Conservation (phyloP, 2,797 vertebrate genomes). For the Poeciliopsis gracilis region DNA sequence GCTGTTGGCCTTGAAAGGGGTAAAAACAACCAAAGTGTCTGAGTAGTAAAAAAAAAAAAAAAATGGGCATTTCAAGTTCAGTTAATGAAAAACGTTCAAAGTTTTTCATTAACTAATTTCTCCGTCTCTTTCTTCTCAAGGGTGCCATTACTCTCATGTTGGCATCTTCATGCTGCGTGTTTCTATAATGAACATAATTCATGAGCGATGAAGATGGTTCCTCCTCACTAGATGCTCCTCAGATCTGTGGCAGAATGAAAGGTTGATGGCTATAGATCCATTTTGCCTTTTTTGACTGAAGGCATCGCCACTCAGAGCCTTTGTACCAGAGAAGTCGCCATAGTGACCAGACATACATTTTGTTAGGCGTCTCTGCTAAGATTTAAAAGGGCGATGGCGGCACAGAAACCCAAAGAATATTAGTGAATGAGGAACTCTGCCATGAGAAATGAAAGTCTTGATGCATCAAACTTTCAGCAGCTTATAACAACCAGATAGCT, state of each 20-base stretch:
- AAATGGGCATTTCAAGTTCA: too few relatives aligned
- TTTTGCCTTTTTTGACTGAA: conserved; percentile 58
- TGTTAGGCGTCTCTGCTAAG: not conserved
- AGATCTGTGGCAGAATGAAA: conserved; percentile 52
- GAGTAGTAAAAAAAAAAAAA: not conserved
- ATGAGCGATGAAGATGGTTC: conserved; percentile 22
- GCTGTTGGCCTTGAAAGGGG: not conserved
- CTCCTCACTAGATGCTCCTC: conserved; percentile 44
- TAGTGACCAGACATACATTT: not conserved
- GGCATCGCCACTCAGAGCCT: not conserved
- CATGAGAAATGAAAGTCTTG: not conserved
- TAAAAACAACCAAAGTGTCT: not conserved
- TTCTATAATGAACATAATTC: conserved; percentile 27
- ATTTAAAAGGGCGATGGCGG: not conserved
- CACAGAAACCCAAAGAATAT: not conserved
- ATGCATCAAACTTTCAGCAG: not conserved
- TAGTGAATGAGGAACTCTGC: not conserved
- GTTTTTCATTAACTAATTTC: not conserved
- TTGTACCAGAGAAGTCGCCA: not conserved
- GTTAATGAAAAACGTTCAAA: not conserved
- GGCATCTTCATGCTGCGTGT: conserved; percentile 48
- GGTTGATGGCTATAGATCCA: conserved; percentile 68
- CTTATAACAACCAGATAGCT: not conserved
- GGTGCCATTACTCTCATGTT: conserved; percentile 63
- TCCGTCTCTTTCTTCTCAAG: not conserved